Evolutionary conservation across 1,140 invertebrate genomes (phyloP), one percentile per base, ranked within the genome.

Genomic region (Nixonia krombeini): DNA sequence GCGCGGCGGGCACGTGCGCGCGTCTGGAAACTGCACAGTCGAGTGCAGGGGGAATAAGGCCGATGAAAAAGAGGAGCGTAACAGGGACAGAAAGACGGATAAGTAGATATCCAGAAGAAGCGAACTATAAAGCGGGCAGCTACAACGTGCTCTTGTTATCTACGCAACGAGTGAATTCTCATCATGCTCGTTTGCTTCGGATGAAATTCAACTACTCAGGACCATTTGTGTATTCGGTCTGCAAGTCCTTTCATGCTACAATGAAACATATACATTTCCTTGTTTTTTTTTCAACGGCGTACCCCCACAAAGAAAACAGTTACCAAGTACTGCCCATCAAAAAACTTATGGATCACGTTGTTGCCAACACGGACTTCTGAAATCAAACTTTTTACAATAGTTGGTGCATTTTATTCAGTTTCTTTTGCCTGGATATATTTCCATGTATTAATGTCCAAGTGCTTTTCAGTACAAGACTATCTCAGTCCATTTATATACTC

Each of bases 101-200:
- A 76, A 70, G 74, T 67, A 70, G 59, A 64, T 72, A 68, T 37
- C 18, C 46, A 45, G 38, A 63, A 69, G 50, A 69, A 69, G 44
- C 59, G 55, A 55, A 50, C 52, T 63, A 72, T 72, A 70, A 59
- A 67, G 53, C 47, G 58, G 46, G 53, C 64, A 59, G 50, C 50
- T 53, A 45, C 37, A 18, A n/a, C 31, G 35, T 45, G 52, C 49
- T 53, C 57, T 68, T 61, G 63, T 73, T 74, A 75, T 50, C 46
- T 50, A 65, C 53, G 59, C 61, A 72, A 55, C 52, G 55, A 50
- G 38, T 40, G 51, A 35, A 67, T 67, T 64, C 56, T 67, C 61
- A 67, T 64, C 61, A 56, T 63, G 51, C 62, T 63, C 50, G 63
- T 69, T 69, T 63, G 53, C 58, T 23, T 58, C 53, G 47, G 58